Conservation (phyloP, 2,113 vertebrate species). For the Microcebus ravelobensis region DNA sequence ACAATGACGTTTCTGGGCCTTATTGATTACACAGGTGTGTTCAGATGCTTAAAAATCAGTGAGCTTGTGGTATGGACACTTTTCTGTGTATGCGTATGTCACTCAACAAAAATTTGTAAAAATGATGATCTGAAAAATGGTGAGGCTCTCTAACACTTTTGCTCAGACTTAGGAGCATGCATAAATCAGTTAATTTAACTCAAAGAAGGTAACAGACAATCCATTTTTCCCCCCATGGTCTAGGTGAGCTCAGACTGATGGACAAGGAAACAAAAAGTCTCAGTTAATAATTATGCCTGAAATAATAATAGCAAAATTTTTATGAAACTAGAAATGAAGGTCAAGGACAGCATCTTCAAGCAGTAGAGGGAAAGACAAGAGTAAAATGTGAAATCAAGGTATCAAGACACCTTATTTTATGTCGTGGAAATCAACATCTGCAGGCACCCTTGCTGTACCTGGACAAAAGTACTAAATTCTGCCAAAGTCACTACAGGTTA, state of each 20-base stretch:
- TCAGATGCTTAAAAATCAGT: neutral
- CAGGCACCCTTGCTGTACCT: neutral
- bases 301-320: neutral
- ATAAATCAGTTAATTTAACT: neutral
- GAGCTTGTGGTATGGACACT: neutral
- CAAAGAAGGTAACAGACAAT: neutral
- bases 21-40: neutral
- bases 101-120: neutral
- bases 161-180: neutral
- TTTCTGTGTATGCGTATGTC: neutral
- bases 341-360: neutral
- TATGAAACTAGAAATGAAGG: neutral
- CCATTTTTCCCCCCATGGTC: neutral
- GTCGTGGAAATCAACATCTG: neutral
- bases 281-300: neutral
- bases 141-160: neutral
- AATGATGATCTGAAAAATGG: neutral
- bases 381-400: neutral
- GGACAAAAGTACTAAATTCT: neutral
- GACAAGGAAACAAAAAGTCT: neutral
- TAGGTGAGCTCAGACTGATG: neutral
- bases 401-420: neutral
- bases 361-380: no score
- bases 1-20: neutral
- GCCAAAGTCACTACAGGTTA: neutral